phyloP scores from a whole-genome alignment of 2,113 vertebrate genomes.

The Tiliqua scincoides region DNA sequence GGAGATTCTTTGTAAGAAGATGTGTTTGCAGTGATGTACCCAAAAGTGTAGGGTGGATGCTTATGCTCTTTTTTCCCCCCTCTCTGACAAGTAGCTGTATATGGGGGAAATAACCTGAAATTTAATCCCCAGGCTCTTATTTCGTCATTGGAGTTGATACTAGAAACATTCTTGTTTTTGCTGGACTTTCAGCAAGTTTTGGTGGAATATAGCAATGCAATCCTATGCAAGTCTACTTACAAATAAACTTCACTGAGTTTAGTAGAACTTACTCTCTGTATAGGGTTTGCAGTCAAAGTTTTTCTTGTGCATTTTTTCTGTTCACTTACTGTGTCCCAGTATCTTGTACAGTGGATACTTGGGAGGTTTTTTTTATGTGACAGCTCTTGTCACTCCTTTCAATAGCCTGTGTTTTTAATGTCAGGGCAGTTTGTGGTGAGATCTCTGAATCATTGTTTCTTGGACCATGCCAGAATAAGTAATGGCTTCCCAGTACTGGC shows the following conservation, averaged over 20 bases:
- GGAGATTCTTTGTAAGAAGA: not conserved
- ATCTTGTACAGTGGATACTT: not conserved
- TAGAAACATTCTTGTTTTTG: not conserved
- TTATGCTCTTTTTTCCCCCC: too few relatives aligned
- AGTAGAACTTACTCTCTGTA: not conserved
- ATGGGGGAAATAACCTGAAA: too few relatives aligned
- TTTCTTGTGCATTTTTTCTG: too few relatives aligned
- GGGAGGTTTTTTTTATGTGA: not conserved
- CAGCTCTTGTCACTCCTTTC: not conserved
- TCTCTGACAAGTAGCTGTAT: too few relatives aligned
- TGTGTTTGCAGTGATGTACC: not conserved
- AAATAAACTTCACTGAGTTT: too few relatives aligned
- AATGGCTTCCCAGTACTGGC: not conserved
- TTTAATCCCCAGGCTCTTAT: too few relatives aligned
- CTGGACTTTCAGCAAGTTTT: not conserved
- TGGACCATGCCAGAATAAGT: not conserved
- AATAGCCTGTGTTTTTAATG: not conserved
- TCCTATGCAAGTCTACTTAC: too few relatives aligned
- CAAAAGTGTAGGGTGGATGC: too few relatives aligned
- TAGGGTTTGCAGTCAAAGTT: not conserved
- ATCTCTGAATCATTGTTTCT: not conserved
- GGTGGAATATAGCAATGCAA: not conserved
- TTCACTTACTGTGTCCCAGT: not conserved
- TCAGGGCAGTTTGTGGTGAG: not conserved
- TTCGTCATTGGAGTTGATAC: too few relatives aligned